Evolutionary conservation across 2,888 invertebrate species (phyloP).

Genomic region (Ichneumon xanthorius): DNA sequence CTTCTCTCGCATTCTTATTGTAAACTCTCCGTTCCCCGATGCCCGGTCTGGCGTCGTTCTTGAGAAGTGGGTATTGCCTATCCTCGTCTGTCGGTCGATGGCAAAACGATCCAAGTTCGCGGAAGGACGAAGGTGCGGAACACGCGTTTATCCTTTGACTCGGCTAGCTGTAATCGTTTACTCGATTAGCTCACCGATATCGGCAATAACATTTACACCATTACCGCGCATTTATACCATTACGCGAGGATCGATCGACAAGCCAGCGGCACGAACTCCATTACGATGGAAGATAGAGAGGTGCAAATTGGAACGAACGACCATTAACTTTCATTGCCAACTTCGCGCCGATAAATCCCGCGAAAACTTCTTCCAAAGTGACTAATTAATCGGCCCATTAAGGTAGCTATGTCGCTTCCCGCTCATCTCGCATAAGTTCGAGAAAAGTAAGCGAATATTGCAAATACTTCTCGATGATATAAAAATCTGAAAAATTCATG

Average conservation of each 20-base stretch:
- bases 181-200: slow-evolving; percentile 24
- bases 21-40: slow-evolving; percentile 6
- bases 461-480: no score
- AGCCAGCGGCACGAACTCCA: background rate
- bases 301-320: background rate
- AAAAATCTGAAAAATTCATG: no score
- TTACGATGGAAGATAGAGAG: background rate
- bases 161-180: slow-evolving; percentile 22
- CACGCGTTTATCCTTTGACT: background rate
- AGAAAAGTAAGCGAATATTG: no score
- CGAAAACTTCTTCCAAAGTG: no score
- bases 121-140: background rate
- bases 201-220: slow-evolving; percentile 33
- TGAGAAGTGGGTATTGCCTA: slow-evolving; percentile 41
- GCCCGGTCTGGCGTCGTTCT: slow-evolving; percentile 8
- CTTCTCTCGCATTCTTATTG: slow-evolving; percentile 22
- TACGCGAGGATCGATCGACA: background rate
- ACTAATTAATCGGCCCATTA: no score
- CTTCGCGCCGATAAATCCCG: background rate
- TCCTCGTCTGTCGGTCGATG: slow-evolving; percentile 39
- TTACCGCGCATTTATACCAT: background rate
- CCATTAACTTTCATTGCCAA: slow-evolving; percentile 8
- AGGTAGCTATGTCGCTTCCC: no score
- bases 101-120: background rate
- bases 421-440: no score